Conservation (phyloP, 1,140 invertebrate genomes). For the Listronotus bonariensis region DNA sequence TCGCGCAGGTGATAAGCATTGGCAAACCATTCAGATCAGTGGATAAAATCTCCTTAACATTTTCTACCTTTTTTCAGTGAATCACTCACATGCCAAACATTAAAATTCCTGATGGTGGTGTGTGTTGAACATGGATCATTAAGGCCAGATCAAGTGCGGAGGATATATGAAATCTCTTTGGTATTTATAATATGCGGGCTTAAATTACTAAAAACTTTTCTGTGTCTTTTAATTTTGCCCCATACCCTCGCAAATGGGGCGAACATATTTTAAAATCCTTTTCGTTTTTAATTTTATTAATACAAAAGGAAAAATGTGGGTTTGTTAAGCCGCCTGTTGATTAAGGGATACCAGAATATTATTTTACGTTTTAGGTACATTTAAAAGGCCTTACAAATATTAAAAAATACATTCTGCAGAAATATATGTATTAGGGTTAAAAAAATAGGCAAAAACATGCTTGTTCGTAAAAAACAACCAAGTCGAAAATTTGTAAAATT, state of each 20-base stretch:
- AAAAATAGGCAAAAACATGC: no score
- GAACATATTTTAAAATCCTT: conserved; percentile 8
- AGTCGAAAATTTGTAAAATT: no score
- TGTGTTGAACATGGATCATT: conserved; percentile 40
- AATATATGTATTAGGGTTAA: no score
- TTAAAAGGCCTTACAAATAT: no score
- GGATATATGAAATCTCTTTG: conserved; percentile 23
- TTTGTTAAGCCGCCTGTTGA: no score
- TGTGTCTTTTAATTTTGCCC: conserved; percentile 18
- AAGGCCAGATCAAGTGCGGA: conserved; percentile 35
- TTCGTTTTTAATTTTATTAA: neutral
- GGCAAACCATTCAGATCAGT: no score
- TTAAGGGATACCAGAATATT: no score
- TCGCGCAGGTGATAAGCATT: no score
- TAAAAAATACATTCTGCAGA: no score
- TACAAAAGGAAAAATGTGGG: neutral
- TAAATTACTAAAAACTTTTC: conserved; percentile 13
- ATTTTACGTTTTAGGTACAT: no score
- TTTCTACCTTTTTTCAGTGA: neutral
- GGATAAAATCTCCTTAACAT: no score
- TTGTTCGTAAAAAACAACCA: no score
- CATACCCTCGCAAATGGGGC: neutral
- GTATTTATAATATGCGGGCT: conserved; percentile 19
- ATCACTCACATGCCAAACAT: conserved; percentile 13
- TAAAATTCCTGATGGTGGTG: conserved; percentile 26